Evolutionary conservation across 64 coral and sea anemone genomes (phyloP).

Genomic region (Porites australiensis): DNA sequence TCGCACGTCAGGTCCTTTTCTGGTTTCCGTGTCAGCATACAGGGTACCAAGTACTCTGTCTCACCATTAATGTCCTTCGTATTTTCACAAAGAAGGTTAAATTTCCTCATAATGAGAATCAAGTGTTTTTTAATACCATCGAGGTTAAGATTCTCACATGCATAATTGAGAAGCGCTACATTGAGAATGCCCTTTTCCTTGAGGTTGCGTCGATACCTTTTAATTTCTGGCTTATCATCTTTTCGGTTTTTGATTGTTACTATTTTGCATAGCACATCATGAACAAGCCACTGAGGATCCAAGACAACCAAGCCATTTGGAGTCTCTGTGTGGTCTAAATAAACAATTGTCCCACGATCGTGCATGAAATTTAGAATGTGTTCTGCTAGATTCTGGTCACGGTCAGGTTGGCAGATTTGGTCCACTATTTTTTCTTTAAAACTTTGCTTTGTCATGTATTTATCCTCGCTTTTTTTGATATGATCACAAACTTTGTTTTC

Average conservation of each 20-base stretch:
- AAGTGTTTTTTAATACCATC: constrained; percentile 1
- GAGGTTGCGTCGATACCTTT: background rate
- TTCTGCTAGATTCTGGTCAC: background rate
- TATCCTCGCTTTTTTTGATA: background rate
- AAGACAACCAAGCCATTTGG: background rate
- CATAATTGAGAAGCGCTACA: constrained; percentile 6
- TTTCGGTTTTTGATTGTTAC: constrained; percentile 6
- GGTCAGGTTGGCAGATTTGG: background rate
- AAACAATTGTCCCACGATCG: constrained; percentile 23
- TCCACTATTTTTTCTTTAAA: background rate
- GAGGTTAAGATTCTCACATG: background rate
- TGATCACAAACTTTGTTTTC: background rate
- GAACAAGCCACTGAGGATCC: constrained; percentile 22
- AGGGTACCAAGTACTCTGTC: constrained; percentile 9
- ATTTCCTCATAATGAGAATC: constrained; percentile 18
- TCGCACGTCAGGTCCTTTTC: background rate
- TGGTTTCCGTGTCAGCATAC: constrained; percentile 11
- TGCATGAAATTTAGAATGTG: constrained; percentile 23
- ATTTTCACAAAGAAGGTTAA: constrained; percentile 33
- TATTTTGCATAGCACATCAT: constrained; percentile 19
- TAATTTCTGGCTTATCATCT: background rate
- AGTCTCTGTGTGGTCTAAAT: background rate
- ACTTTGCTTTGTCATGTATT: background rate
- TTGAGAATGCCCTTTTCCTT: constrained; percentile 8
- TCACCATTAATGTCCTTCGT: background rate